Evolutionary conservation across 2,797 vertebrate species (phyloP).

Genomic region (Chloroceryle inda): DNA sequence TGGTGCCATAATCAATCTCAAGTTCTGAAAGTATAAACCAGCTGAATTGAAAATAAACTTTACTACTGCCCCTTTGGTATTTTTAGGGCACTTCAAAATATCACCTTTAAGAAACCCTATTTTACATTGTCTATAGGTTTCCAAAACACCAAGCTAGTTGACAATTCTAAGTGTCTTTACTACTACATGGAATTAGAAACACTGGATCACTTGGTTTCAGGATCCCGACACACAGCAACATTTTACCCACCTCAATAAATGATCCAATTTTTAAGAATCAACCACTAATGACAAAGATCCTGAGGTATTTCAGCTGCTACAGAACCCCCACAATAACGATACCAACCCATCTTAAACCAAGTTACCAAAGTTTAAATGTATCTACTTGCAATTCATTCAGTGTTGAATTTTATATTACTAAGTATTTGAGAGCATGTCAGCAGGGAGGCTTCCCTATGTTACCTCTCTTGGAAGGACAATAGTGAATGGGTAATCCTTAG

Average conservation of each 20-base stretch:
- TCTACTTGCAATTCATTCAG: not conserved
- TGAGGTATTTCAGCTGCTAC: not conserved
- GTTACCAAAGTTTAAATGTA: rapidly evolving
- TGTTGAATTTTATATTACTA: not conserved
- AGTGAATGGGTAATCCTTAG: not conserved
- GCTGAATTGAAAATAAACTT: not conserved
- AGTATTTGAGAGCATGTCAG: not conserved
- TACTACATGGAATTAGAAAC: not conserved
- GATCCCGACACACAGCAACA: not conserved
- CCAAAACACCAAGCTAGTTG: rapidly evolving
- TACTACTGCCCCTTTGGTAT: not conserved
- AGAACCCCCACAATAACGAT: not conserved
- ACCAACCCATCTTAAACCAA: not conserved
- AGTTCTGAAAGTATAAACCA: not conserved
- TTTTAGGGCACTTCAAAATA: not conserved
- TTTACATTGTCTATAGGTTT: not conserved
- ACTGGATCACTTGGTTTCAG: not conserved
- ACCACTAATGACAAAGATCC: not conserved
- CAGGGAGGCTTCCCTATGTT: not conserved
- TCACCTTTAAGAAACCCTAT: not conserved
- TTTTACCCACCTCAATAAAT: not conserved
- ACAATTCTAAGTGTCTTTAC: not conserved
- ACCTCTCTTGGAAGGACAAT: not conserved
- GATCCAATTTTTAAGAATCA: not conserved
- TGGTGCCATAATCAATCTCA: rapidly evolving